These are phyloP conservation scores for Bathynomus jamesi DNA, from an alignment of 1,140 invertebrate genomes.

Conservation along the genomic window DNA sequence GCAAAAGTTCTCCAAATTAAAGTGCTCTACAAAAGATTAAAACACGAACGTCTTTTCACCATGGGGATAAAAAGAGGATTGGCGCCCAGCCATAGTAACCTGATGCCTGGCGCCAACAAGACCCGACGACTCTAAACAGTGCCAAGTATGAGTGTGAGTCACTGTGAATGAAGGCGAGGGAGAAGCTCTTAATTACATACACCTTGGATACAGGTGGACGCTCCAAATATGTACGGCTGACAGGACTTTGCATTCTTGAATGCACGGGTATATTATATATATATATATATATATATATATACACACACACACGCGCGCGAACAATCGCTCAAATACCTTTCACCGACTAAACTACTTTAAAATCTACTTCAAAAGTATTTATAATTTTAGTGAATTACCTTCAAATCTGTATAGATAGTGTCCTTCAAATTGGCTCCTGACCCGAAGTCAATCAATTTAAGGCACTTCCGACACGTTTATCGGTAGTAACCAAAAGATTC, in stretches of 20 bases:
- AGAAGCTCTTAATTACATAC: not conserved
- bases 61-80: not conserved
- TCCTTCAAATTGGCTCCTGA: slow-evolving; percentile 57
- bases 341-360: too few species aligned
- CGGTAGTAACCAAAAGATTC: slow-evolving; percentile 48
- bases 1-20: too few species aligned
- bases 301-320: too few species aligned
- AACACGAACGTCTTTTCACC: too few species aligned
- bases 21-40: too few species aligned
- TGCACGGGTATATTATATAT: too few species aligned
- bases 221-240: not conserved
- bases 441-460: slow-evolving; percentile 60
- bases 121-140: not conserved
- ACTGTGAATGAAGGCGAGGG: not conserved
- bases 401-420: slow-evolving; percentile 56
- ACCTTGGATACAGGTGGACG: not conserved
- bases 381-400: too few species aligned
- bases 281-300: too few species aligned
- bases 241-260: too few species aligned
- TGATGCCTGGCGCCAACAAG: not conserved
- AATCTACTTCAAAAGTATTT: too few species aligned
- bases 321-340: too few species aligned
- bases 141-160: not conserved
- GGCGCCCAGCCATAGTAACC: not conserved
- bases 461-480: slow-evolving; percentile 31